Conservation (phyloP, 2,797 vertebrate genomes). For the Rhinophrynus dorsalis region DNA sequence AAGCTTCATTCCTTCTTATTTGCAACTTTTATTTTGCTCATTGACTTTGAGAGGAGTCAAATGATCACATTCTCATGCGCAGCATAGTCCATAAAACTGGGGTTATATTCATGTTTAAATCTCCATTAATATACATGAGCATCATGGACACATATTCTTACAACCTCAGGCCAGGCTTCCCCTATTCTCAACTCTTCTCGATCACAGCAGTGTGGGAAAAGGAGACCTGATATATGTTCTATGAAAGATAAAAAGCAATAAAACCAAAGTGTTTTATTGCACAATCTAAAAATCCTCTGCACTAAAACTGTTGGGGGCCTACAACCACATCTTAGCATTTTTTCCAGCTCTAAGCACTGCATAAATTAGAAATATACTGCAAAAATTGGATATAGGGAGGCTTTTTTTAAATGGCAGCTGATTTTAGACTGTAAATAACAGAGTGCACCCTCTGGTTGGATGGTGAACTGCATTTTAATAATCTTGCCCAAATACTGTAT, state of each 20-base stretch:
- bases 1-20: constrained; percentile 36
- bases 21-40: constrained; percentile 45
- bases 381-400: background rate
- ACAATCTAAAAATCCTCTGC: constrained; percentile 24
- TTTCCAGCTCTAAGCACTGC: constrained; percentile 2
- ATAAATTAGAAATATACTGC: constrained; percentile 39
- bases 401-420: background rate
- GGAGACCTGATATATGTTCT: constrained; percentile 40
- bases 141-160: constrained; percentile 29
- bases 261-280: constrained; percentile 44
- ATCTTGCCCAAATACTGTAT: too few relatives aligned
- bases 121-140: constrained; percentile 47
- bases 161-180: constrained; percentile 27
- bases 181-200: constrained; percentile 1
- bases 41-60: constrained; percentile 38
- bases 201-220: constrained; percentile 35
- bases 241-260: constrained; percentile 33
- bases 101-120: constrained; percentile 47
- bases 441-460: constrained; percentile 8
- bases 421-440: too few relatives aligned
- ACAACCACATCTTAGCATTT: constrained; percentile 25
- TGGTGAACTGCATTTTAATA: background rate
- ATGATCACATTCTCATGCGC: constrained; percentile 25
- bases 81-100: constrained; percentile 43
- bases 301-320: constrained; percentile 29